Evolutionary conservation across 2,797 vertebrate species (phyloP).

Genomic region (Bryconaethiops microstoma): DNA sequence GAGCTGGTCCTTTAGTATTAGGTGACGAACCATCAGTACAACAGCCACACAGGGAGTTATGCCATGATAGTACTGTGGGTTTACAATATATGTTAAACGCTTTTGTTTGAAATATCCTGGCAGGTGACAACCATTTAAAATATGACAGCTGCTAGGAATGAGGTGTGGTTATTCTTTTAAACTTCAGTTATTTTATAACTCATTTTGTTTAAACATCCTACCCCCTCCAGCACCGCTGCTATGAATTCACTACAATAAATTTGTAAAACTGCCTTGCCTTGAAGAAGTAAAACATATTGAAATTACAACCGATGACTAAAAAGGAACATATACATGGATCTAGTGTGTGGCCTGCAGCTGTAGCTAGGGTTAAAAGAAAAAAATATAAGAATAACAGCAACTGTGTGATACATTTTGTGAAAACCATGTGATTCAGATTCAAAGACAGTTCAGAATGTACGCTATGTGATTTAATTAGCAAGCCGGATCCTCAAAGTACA

Average conservation of each 20-base stretch:
- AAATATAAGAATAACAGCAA: not conserved
- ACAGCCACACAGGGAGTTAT: too few species aligned
- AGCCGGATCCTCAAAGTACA: not conserved
- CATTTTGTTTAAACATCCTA: not conserved
- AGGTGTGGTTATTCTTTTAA: not conserved
- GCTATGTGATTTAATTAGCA: slow-evolving; percentile 7
- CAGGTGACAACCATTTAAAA: too few species aligned
- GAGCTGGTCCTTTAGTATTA: too few species aligned
- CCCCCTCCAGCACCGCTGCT: not conserved
- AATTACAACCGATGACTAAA: not conserved
- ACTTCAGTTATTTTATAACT: not conserved
- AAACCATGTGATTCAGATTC: not conserved
- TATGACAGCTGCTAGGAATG: too few species aligned
- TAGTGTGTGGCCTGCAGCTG: too few species aligned
- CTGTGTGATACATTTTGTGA: too few species aligned
- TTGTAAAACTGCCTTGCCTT: not conserved
- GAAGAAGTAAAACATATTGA: not conserved
- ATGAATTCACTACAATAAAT: not conserved
- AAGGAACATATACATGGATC: not conserved
- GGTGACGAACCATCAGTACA: too few species aligned
- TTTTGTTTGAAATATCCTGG: too few species aligned
- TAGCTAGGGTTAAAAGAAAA: not conserved
- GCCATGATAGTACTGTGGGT: too few species aligned
- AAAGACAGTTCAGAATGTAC: not conserved
- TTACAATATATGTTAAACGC: too few species aligned